phyloP scores from a whole-genome alignment of 2,113 vertebrate genomes.

The pig (Sus scrofa) region T2T-Sscrofa CM000829.6:42420501-42421000 shows the following conservation, averaged over 20 bases:
- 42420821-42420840: constrained; percentile 65
- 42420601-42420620: neutral
- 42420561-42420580: constrained; percentile 1
- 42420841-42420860: neutral
- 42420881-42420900: constrained; percentile 20
- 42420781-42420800: constrained; percentile 47
- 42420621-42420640: neutral
- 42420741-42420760: constrained; percentile 51
- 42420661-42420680: constrained; percentile 7
- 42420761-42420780: constrained; percentile 27
- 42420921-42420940: neutral
- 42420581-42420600: neutral
- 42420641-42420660: neutral
- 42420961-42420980: constrained; percentile 39
- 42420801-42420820: constrained; percentile 49
- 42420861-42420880: constrained; percentile 32
- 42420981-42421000: constrained; percentile 57
- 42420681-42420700: constrained; percentile 8
- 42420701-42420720: neutral
- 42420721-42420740: constrained; percentile 46
- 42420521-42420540: constrained; percentile 31
- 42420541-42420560: constrained; percentile 27
- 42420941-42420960: neutral
- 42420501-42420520: neutral
- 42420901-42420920: neutral